A percentile compares a stretch with the other conserved stretches of the same genome.
These are phyloP conservation scores for Phrynosoma blainvillii DNA, from an alignment of 2,113 vertebrate species.

Conservation along the genomic window DNA sequence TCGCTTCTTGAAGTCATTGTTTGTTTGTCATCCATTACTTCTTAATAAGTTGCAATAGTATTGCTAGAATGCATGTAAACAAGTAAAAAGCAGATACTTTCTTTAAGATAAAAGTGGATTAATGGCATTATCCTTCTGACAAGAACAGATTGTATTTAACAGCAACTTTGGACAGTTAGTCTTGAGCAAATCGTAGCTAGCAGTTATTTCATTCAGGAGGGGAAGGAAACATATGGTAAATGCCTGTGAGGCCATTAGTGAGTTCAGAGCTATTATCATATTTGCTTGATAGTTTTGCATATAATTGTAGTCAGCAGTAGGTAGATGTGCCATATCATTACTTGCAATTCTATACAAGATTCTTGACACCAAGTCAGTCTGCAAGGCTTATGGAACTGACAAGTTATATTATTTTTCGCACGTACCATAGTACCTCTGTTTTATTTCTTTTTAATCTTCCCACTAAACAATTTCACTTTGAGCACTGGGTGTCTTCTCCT, in stretches of 20 bases:
- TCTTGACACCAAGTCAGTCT: neutral
- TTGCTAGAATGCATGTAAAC: slow-evolving; percentile 9
- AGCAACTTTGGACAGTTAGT: slow-evolving; percentile 31
- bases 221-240: slow-evolving; percentile 23
- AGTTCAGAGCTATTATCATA: slow-evolving; percentile 34
- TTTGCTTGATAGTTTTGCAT: neutral
- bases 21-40: slow-evolving; percentile 23
- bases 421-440: neutral
- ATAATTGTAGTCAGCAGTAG: neutral
- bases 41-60: slow-evolving; percentile 37
- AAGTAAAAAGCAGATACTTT: neutral
- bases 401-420: neutral
- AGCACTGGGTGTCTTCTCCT: neutral
- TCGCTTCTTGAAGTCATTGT: slow-evolving; percentile 5
- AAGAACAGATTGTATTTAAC: slow-evolving; percentile 30
- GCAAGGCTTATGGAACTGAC: neutral
- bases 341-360: neutral
- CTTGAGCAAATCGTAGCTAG: slow-evolving; percentile 29
- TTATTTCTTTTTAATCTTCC: neutral
- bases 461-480: neutral
- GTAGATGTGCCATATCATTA: neutral
- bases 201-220: slow-evolving; percentile 45
- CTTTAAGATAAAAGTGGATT: slow-evolving; percentile 38
- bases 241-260: slow-evolving; percentile 45
- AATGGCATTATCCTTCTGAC: slow-evolving; percentile 34